Evolutionary conservation across 2,797 vertebrate species (phyloP).

Genomic region (Cyprinodon diabolis): DNA sequence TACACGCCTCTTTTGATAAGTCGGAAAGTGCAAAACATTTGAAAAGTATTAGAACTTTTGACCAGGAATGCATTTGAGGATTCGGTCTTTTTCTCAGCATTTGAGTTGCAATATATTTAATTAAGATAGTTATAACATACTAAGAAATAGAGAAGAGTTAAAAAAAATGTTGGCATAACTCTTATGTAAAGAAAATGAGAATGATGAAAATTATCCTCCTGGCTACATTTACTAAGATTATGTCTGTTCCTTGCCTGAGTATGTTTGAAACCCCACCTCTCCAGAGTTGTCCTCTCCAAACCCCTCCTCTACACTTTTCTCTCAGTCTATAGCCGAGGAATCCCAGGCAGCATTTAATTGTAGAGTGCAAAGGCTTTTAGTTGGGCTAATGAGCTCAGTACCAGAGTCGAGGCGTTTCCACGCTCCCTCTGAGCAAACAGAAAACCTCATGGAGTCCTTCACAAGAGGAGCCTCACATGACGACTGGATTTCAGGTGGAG

Average conservation of each 20-base stretch:
- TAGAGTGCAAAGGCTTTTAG: constrained; percentile 75
- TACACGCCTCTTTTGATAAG: neutral
- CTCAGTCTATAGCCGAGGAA: constrained; percentile 74
- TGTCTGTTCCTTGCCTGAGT: constrained; percentile 64
- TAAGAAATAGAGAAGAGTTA: constrained; percentile 37
- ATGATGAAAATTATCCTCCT: constrained; percentile 39
- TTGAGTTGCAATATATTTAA: constrained; percentile 44
- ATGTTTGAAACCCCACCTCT: constrained; percentile 77
- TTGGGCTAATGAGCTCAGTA: constrained; percentile 71
- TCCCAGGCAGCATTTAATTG: constrained; percentile 86
- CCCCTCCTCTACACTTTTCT: constrained; percentile 58
- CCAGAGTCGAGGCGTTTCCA: constrained; percentile 51
- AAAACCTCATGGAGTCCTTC: constrained; percentile 42
- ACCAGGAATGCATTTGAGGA: constrained; percentile 6
- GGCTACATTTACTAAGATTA: constrained; percentile 55
- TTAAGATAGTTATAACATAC: constrained; percentile 45
- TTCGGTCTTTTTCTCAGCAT: constrained; percentile 48
- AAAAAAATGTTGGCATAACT: constrained; percentile 21
- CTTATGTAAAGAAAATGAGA: constrained; percentile 21
- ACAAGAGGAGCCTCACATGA: constrained; percentile 39
- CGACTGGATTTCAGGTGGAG: constrained; percentile 52
- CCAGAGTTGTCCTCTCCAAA: constrained; percentile 56
- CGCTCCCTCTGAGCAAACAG: constrained; percentile 41
- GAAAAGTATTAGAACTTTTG: neutral
- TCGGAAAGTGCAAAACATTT: neutral